Base-by-base conservation (phyloP, 2,113 vertebrate genomes). In the Patagioenas fasciata region DNA sequence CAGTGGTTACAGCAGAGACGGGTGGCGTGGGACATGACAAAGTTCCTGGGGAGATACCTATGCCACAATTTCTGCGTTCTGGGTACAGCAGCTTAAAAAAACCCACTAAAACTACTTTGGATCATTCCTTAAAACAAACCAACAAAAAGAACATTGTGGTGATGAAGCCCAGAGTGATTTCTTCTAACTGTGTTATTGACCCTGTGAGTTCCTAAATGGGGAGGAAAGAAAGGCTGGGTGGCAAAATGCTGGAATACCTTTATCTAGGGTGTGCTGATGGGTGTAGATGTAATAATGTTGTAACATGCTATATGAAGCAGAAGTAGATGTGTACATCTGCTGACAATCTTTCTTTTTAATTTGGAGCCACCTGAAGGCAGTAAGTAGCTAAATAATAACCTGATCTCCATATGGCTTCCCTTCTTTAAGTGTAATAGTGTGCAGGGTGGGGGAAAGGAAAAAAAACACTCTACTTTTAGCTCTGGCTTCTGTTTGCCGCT, bases 341-440 rank as follows among this genome's bases (percentile, higher is more conserved):
- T 92, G 87, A 86, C 88, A 96, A 40, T 97, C 74, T 92, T 97
- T 92, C 81, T 94, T 96, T 97, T 97, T 96, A 90, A 96, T 97
- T 92, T 95, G 91, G 93, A 97, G 96, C 89, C 94, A 97, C 95
- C 96, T 96, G 97, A 98, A 98, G 91, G 80, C 84, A 95, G 78
- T 74, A 85, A 92, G 78, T 71, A 80, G 79, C 47, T 89, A 89
- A 95, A 96, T 95, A 97, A 86, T 94, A 96, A 97, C 88, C 92
- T 4, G 5, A 96, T 97, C 92, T 56, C 81, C 89, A 80, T 79
- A 94, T 65, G 65, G 88, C 93, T 97, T 98, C 96, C 6, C 7
- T 85, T 93, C 96, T 97, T 97, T 96, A 88, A 85, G 53, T 64
- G 91, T 69, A 83, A 88, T 62, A 75, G 44, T 64, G 54, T 95